These are phyloP conservation scores for Drosophila kanapiae DNA, from an alignment of 1,140 invertebrate genomes.

Conservation along the genomic window DNA sequence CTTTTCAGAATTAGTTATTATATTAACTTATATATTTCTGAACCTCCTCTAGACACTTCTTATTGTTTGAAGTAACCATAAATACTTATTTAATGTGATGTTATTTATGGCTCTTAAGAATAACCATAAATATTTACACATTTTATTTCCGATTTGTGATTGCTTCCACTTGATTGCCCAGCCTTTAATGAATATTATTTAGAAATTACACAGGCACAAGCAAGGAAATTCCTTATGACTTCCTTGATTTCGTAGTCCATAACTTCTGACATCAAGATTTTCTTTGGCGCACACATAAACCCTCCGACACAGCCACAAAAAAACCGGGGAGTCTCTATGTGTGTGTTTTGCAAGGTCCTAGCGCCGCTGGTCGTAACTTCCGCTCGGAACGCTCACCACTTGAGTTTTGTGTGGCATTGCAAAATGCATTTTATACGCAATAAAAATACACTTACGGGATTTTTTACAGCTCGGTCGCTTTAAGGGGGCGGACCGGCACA, in stretches of 20 bases:
- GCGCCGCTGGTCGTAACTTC: constrained; percentile 74
- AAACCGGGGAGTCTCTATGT: constrained; percentile 11
- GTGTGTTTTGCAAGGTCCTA: constrained; percentile 16
- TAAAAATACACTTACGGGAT: constrained; percentile 79
- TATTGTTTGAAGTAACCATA: constrained; percentile 1
- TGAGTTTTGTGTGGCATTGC: constrained; percentile 78
- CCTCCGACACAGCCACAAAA: constrained; percentile 11
- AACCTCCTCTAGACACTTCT: not conserved
- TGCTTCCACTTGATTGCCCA: constrained; percentile 19
- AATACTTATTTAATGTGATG: not conserved
- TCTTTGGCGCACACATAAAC: constrained; percentile 25
- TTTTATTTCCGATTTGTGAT: constrained; percentile 7
- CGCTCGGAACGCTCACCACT: constrained; percentile 73
- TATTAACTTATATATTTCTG: not conserved
- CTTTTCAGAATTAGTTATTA: constrained; percentile 7
- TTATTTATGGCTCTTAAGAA: constrained; percentile 11
- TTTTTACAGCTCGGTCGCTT: constrained; percentile 71
- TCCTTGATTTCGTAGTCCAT: constrained; percentile 51
- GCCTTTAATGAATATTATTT: constrained; percentile 23
- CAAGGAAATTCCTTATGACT: constrained; percentile 32
- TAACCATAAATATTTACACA: constrained; percentile 22
- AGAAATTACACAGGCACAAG: constrained; percentile 21
- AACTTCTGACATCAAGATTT: constrained; percentile 61
- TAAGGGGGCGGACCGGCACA: constrained; percentile 18
- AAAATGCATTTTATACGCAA: constrained; percentile 83